Conservation (phyloP, 2,888 invertebrate genomes). For the Cataglyphis altisquamis region DNA sequence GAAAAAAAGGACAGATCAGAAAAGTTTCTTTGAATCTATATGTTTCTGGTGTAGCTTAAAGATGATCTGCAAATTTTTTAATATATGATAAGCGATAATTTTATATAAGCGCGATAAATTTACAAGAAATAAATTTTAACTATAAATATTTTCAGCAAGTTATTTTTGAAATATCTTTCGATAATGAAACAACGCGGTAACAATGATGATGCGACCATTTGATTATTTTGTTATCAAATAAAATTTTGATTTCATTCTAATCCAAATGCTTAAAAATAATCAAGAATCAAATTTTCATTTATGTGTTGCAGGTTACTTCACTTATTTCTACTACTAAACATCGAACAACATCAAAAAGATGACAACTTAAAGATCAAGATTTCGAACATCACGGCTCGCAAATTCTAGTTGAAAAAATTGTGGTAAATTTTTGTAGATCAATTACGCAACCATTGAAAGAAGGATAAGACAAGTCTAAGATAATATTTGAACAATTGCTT, state of each 20-base stretch:
- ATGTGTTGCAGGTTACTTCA: constrained; percentile 78
- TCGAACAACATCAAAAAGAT: not conserved
- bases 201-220: not conserved
- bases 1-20: not conserved
- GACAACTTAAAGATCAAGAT: constrained; percentile 22
- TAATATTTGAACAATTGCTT: constrained; percentile 23
- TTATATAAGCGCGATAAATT: not conserved
- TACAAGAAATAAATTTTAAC: not conserved
- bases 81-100: not conserved
- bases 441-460: constrained; percentile 11
- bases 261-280: not conserved
- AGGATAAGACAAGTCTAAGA: not conserved
- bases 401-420: constrained; percentile 25
- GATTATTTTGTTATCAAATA: not conserved
- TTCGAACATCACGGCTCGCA: constrained; percentile 29
- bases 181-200: not conserved
- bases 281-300: constrained; percentile 24
- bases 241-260: not conserved
- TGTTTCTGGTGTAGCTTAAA: not conserved
- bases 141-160: too few species aligned
- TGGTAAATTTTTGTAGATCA: not conserved
- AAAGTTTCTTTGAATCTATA: not conserved
- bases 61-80: not conserved
- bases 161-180: not conserved
- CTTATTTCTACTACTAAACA: constrained; percentile 79